Conservation (phyloP, 2,888 invertebrate species). For the Acanthopleura granulata region DNA sequence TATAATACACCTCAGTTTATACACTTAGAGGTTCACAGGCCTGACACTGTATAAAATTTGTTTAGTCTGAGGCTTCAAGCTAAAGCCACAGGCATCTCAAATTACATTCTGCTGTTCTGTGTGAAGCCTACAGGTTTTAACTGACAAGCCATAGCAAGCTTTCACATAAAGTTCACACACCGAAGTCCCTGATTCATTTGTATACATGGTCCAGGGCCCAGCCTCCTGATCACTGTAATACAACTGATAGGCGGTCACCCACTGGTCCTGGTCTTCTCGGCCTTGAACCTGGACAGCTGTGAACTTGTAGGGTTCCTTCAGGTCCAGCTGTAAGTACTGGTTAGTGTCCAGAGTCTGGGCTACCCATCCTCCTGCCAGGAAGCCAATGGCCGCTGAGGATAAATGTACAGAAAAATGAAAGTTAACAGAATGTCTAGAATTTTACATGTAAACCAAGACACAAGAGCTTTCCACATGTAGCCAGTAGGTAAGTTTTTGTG, state of each 20-base stretch:
- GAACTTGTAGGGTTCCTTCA: conserved; percentile 42
- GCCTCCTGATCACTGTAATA: conserved; percentile 35
- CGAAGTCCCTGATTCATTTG: conserved; percentile 29
- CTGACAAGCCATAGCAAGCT: too few relatives aligned
- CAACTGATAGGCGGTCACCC: conserved; percentile 48
- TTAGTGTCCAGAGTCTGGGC: conserved; percentile 43
- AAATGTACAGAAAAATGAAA: neutral
- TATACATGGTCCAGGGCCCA: conserved; percentile 29
- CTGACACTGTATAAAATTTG: too few relatives aligned
- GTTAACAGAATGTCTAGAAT: too few relatives aligned
- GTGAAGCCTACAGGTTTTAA: too few relatives aligned
- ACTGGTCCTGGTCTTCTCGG: conserved; percentile 41
- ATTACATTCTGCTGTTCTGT: too few relatives aligned
- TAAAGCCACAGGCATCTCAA: too few relatives aligned
- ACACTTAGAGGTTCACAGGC: too few relatives aligned
- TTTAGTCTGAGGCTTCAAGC: too few relatives aligned
- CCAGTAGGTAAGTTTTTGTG: too few relatives aligned
- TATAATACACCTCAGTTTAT: too few relatives aligned
- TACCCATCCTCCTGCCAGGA: conserved; percentile 60
- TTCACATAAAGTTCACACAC: conserved; percentile 27
- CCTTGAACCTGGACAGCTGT: conserved; percentile 56
- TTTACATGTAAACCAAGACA: too few relatives aligned
- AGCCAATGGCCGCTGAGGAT: conserved; percentile 37
- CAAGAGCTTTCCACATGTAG: too few relatives aligned
- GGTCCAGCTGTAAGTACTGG: conserved; percentile 52